Evolutionary conservation across 2,113 vertebrate species (phyloP).

Genomic region (Pyxicephalus adspersus): DNA sequence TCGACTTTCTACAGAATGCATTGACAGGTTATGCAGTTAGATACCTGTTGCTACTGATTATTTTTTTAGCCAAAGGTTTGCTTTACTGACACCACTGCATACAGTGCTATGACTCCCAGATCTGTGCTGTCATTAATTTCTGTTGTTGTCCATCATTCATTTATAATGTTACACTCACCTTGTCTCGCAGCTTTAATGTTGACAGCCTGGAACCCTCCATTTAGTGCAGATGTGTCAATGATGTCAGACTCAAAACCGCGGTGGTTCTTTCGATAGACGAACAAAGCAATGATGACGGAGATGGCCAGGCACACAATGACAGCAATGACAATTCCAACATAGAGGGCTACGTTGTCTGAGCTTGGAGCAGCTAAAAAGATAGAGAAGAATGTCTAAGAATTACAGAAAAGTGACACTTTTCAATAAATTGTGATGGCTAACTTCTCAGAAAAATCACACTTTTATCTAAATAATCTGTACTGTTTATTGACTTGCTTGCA

Average conservation of each 20-base stretch:
- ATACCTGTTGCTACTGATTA: too few species aligned
- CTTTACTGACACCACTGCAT: too few species aligned
- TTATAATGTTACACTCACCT: conserved; percentile 72
- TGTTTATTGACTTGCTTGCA: neutral
- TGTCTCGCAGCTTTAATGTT: conserved; percentile 93
- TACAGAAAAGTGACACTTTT: neutral
- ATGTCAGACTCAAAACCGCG: conserved; percentile 93
- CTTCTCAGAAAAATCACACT: too few species aligned
- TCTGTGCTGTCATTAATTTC: too few species aligned
- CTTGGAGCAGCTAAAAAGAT: conserved; percentile 82
- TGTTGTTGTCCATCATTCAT: too few species aligned
- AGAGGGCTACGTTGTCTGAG: conserved; percentile 89
- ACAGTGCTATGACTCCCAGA: too few species aligned
- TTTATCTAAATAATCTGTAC: neutral
- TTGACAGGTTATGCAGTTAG: too few species aligned
- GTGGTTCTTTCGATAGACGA: conserved; percentile 94
- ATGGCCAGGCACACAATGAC: conserved; percentile 95
- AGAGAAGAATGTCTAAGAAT: conserved; percentile 27
- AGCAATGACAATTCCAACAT: conserved; percentile 88
- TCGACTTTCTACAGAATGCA: too few species aligned
- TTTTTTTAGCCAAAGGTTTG: too few species aligned
- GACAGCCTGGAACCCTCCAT: conserved; percentile 92
- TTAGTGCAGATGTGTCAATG: conserved; percentile 89
- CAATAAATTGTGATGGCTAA: neutral
- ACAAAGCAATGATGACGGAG: conserved; percentile 85